A percentile compares a stretch with the other conserved stretches of the same genome.
phyloP scores from a whole-genome alignment of 2,113 vertebrate species.

The Limanda limanda region DNA sequence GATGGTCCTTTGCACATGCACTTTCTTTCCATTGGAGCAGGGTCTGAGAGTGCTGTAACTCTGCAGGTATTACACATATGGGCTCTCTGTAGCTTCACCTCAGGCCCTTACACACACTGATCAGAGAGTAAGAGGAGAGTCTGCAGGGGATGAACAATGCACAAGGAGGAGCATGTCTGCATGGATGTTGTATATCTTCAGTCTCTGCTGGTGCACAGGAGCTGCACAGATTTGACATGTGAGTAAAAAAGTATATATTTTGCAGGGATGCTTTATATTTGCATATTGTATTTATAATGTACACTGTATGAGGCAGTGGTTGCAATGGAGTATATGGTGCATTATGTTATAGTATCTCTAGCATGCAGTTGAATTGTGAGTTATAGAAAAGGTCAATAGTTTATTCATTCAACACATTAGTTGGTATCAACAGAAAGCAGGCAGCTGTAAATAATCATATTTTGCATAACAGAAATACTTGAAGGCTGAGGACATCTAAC shows the following conservation, averaged over 20 bases:
- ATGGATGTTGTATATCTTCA: background rate
- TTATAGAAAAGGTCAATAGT: background rate
- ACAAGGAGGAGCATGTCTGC: constrained; percentile 7
- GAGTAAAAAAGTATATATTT: background rate
- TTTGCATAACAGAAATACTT: too few species aligned
- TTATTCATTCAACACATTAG: background rate
- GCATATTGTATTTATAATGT: constrained; percentile 6
- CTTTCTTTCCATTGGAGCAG: constrained; percentile 78
- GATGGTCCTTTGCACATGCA: constrained; percentile 80
- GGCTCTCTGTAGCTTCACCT: constrained; percentile 38
- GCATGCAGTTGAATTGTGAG: background rate
- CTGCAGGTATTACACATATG: constrained; percentile 49
- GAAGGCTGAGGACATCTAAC: too few species aligned
- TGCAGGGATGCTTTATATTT: background rate
- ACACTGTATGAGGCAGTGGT: background rate
- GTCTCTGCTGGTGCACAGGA: constrained; percentile 25
- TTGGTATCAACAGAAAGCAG: background rate
- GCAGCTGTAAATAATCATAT: background rate
- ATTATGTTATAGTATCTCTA: background rate
- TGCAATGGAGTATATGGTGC: background rate
- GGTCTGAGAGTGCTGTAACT: too few species aligned
- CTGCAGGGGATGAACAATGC: background rate
- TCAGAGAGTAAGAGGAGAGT: constrained; percentile 22
- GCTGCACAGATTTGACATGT: background rate
- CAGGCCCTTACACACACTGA: constrained; percentile 23